phyloP scores from a whole-genome alignment of 37 sponge, comb jelly and placozoan species.

The Tethya wilhelma region DNA sequence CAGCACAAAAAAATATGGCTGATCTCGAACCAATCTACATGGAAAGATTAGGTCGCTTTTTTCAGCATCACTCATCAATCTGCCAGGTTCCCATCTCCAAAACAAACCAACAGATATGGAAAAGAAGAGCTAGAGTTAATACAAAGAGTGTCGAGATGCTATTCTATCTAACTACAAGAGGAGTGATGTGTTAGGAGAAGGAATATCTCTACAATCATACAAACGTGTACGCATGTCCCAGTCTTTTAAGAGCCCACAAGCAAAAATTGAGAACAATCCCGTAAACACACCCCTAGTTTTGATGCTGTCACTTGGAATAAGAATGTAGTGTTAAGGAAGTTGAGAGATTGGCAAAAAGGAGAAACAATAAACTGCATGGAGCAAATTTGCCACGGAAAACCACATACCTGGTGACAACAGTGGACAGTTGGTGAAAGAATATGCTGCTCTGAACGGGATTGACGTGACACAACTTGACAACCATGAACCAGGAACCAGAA shows the following conservation, averaged over 20 bases:
- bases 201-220: constrained; percentile 13
- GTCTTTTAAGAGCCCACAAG: constrained; percentile 14
- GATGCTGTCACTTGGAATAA: constrained; percentile 34
- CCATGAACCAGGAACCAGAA: neutral
- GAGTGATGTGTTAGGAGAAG: constrained; percentile 13
- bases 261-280: neutral
- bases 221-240: constrained; percentile 5
- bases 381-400: neutral
- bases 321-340: neutral
- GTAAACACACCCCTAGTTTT: constrained; percentile 35
- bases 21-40: constrained; percentile 6
- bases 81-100: neutral
- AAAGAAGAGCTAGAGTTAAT: neutral
- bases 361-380: constrained; percentile 33
- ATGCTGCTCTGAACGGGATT: constrained; percentile 13
- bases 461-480: constrained; percentile 9
- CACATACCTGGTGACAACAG: constrained; percentile 21
- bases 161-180: neutral
- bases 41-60: neutral
- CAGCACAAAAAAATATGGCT: neutral
- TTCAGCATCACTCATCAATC: neutral
- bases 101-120: constrained; percentile 13
- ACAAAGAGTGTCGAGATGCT: constrained; percentile 6
- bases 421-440: constrained; percentile 35
- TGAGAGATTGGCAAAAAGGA: constrained; percentile 12